Base-by-base conservation (phyloP, 2,888 invertebrate species). In the Bombylius discolor region DNA sequence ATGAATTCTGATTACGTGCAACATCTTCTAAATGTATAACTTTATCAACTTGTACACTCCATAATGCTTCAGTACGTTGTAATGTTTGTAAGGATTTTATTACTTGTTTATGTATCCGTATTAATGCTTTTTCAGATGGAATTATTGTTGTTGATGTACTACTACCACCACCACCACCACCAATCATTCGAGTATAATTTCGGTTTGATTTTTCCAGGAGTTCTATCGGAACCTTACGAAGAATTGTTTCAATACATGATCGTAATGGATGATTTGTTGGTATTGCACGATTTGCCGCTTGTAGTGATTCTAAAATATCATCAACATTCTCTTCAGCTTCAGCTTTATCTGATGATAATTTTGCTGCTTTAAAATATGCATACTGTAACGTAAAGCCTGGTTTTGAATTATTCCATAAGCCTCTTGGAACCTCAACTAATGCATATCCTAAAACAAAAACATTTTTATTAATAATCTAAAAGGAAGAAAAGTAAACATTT, bases 301-400 rank as follows among this genome's bases (percentile, higher is more conserved):
- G 89, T 48, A 96, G 76, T 58, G 93, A 93, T 79, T 95, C 93
- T 57, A 97, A 78, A 61, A 96, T 85, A 76, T 97, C 96, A 72
- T 97, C 95, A 1, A 99, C 84, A 60, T 87, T 87, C 75, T 98
- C 98, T 72, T 99, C 97, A 5, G 97, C 95, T 74, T 99, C 98
- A 66, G 91, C 90, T 71, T 93, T 94, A 67, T 98, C 98, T 4
- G 89, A 85, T 70, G 90, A 93, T 44, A 97, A 76, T 71, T 97
- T 97, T 7, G 97, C 91, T 57, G 91, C 85, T 75, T 92, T 92
- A 71, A 97, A 98, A 69, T 96, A 95, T 46, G 89, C 85, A 65
- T 89, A 85, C 56, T 87, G 85, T 56, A 96, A 76, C 51, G 87
- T 85, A 66, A 91, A 88, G 49, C 88, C 89, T 59, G 86, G 85